Evolutionary conservation across 2,797 vertebrate genomes (phyloP).

Genomic region (Borostomias antarcticus): DNA sequence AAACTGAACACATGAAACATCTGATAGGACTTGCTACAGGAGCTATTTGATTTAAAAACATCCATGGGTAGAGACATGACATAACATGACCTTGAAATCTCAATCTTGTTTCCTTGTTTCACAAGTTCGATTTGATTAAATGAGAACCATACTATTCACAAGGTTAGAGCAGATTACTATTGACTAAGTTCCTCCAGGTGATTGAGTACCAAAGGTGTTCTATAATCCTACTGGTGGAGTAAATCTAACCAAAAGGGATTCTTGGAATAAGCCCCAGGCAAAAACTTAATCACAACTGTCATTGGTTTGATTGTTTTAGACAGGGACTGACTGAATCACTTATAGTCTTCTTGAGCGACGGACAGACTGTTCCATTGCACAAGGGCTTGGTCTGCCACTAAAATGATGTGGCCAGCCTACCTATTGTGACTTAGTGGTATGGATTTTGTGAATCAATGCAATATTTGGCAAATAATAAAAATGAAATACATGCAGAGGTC

Average conservation of each 20-base stretch:
- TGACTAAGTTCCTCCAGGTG: conserved; percentile 19
- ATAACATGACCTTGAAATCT: neutral
- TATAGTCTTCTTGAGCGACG: neutral
- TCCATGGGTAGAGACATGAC: no score
- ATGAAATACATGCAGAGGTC: neutral
- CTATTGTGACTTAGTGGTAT: neutral
- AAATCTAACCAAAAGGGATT: neutral
- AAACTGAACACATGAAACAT: no score
- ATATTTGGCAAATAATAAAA: neutral
- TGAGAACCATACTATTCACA: neutral
- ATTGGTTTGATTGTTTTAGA: conserved; percentile 18
- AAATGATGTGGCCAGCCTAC: neutral
- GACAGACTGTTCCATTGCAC: neutral
- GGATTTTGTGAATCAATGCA: neutral
- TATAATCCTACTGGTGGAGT: conserved; percentile 21
- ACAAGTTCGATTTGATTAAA: neutral
- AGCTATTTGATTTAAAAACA: no score
- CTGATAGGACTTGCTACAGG: no score
- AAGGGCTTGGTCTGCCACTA: neutral
- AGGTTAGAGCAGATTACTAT: conserved; percentile 27
- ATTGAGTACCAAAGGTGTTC: conserved; percentile 17
- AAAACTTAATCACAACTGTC: conserved; percentile 18
- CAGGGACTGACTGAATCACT: neutral
- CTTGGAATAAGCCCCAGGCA: conserved; percentile 9
- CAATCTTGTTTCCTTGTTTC: neutral